Evolutionary conservation across 2,888 invertebrate species (phyloP).

Genomic region (Keiferia lycopersicella): DNA sequence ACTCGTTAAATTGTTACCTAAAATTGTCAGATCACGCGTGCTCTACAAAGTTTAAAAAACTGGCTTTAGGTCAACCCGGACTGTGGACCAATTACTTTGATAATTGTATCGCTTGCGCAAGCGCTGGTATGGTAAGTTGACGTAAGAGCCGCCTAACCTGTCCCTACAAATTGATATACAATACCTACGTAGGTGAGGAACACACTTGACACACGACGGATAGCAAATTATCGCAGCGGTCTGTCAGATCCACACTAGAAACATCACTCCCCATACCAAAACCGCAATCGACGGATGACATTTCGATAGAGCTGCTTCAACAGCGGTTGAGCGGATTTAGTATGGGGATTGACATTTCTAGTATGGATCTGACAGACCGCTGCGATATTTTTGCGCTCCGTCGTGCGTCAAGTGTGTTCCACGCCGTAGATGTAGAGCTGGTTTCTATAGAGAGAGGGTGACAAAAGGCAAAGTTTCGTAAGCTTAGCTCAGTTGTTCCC

Average conservation of each 20-base stretch:
- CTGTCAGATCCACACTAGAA: too few species aligned
- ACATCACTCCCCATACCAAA: too few species aligned
- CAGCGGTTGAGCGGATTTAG: too few species aligned
- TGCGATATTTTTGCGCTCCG: too few species aligned
- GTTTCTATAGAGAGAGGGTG: conserved; percentile 8
- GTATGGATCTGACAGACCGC: too few species aligned
- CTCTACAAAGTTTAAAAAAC: conserved; percentile 20
- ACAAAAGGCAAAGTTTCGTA: neutral
- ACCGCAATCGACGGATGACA: too few species aligned
- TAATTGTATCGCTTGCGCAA: conserved; percentile 51
- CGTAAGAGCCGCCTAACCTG: conserved; percentile 43
- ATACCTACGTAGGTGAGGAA: neutral
- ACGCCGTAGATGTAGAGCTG: neutral
- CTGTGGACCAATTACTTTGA: conserved; percentile 42
- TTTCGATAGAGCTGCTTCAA: too few species aligned
- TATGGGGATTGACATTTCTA: too few species aligned
- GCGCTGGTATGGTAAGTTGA: conserved; percentile 36
- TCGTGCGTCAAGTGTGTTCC: too few species aligned
- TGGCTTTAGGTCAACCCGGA: conserved; percentile 20
- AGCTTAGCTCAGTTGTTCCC: neutral
- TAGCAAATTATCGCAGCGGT: too few species aligned
- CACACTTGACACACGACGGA: too few species aligned
- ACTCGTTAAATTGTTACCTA: neutral
- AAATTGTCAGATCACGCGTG: neutral
- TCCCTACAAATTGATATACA: conserved; percentile 24